phyloP scores from a whole-genome alignment of 2,113 vertebrate species.

The Eurystomus gularis region DNA sequence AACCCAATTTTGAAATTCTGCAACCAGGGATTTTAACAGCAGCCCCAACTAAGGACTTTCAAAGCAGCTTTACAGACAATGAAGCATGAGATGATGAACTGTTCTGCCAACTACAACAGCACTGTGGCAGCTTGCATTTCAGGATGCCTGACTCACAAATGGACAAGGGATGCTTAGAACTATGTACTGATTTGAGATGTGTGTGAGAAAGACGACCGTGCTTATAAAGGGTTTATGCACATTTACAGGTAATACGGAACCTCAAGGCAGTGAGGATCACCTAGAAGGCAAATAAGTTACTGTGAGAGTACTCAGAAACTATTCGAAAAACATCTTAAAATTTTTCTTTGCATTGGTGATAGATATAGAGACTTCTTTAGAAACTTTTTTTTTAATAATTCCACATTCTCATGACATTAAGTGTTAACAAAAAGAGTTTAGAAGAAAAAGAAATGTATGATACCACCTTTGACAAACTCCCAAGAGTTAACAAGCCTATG shows the following conservation, averaged over 20 bases:
- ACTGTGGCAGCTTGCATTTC: not conserved
- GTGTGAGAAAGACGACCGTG: not conserved
- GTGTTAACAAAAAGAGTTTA: not conserved
- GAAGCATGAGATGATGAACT: not conserved
- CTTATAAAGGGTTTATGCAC: not conserved
- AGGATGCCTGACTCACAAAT: not conserved
- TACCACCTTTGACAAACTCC: not conserved
- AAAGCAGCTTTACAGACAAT: not conserved
- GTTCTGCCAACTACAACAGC: not conserved
- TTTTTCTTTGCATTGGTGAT: not conserved
- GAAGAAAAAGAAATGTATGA: not conserved
- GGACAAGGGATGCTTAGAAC: not conserved
- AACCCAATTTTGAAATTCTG: not conserved
- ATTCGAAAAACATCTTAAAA: not conserved
- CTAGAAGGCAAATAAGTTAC: not conserved
- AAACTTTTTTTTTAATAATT: not conserved
- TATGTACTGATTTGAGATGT: not conserved
- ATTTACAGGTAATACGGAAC: not conserved
- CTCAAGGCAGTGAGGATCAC: not conserved
- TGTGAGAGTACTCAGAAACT: not conserved
- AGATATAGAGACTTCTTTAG: not conserved
- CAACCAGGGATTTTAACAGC: not conserved
- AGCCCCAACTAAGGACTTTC: not conserved
- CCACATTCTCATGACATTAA: rapidly evolving
- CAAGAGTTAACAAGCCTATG: not conserved